Evolutionary conservation across 2,113 vertebrate species (phyloP).

Genomic region (Microtus ochrogaster): DNA sequence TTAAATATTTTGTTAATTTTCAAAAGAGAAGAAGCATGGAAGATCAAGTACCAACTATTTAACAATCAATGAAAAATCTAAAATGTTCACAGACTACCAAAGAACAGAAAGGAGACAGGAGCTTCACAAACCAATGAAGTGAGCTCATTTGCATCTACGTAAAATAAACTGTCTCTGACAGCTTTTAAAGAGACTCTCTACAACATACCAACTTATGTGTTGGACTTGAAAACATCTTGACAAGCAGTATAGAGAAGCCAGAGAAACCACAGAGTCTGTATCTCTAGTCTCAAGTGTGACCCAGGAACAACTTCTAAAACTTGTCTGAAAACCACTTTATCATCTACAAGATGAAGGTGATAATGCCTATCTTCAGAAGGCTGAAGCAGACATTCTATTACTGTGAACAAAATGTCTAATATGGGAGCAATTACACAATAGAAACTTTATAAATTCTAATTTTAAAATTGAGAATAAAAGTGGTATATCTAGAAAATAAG

Average conservation of each 20-base stretch:
- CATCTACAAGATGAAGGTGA: neutral
- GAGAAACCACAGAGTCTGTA: neutral
- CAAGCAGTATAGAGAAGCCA: neutral
- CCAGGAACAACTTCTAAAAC: neutral
- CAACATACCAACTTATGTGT: accelerated
- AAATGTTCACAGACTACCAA: neutral
- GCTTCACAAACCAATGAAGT: neutral
- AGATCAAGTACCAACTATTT: neutral
- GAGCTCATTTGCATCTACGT: neutral
- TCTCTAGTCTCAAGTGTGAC: neutral
- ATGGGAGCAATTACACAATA: neutral
- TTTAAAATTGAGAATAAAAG: constrained; percentile 14
- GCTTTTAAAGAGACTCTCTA: neutral
- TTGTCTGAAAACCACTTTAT: constrained; percentile 42
- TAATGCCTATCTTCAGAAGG: neutral
- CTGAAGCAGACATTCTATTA: neutral
- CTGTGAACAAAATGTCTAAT: neutral
- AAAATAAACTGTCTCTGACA: neutral
- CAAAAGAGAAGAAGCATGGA: neutral
- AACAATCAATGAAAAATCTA: constrained; percentile 21
- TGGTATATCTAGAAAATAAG: constrained; percentile 3
- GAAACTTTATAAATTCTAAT: neutral
- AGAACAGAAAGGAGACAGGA: neutral
- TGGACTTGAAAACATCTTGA: neutral
- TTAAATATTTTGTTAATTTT: neutral